phyloP scores from a whole-genome alignment of 2,888 invertebrate species.

The Harpalus rufipes region DNA sequence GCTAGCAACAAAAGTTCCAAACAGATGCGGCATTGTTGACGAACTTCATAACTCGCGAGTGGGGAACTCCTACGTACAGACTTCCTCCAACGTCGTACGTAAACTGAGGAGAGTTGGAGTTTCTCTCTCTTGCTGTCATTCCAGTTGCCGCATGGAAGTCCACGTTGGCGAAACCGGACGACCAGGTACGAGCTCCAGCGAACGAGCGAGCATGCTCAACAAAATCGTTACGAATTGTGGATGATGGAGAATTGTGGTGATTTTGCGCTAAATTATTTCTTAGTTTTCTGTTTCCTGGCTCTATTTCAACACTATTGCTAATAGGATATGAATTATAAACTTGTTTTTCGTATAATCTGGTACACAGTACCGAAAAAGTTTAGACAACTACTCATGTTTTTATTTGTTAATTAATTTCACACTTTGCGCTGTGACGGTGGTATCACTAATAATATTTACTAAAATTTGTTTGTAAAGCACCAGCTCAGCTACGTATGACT shows the following conservation, averaged over 20 bases:
- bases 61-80: conserved; percentile 23
- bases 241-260: neutral
- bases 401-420: too few species aligned
- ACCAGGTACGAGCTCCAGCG: conserved; percentile 9
- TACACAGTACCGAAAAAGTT: too few species aligned
- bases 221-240: conserved; percentile 55
- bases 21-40: conserved; percentile 63
- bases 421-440: too few species aligned
- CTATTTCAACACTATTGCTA: too few species aligned
- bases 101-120: conserved; percentile 60
- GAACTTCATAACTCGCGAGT: conserved; percentile 44
- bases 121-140: conserved; percentile 64
- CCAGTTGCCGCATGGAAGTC: conserved; percentile 61
- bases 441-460: too few species aligned
- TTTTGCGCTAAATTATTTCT: too few species aligned
- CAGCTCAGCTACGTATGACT: too few species aligned
- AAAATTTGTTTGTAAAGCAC: too few species aligned
- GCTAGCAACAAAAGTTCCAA: conserved; percentile 24
- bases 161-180: conserved; percentile 64
- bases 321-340: too few species aligned
- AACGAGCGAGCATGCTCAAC: conserved; percentile 40
- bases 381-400: too few species aligned
- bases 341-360: too few species aligned
- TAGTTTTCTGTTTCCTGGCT: too few species aligned
- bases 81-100: conserved; percentile 46